Evolutionary conservation across 64 coral and sea anemone species (phyloP), one percentile per base, ranked within the genome.

Genomic region (Hydrozoanthus tunicans): DNA sequence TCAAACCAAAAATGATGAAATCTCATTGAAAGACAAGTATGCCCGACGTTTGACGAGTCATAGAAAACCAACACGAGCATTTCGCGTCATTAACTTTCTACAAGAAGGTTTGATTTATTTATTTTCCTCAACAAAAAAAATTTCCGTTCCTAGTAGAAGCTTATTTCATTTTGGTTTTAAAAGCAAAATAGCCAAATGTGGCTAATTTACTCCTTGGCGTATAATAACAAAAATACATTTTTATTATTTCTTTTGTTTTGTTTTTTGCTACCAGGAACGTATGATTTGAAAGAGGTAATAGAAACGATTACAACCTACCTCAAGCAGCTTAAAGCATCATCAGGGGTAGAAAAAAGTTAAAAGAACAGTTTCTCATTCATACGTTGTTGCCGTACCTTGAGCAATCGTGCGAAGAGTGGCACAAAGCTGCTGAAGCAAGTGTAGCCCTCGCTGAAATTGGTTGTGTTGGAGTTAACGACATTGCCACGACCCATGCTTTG

Each of bases 361-460:
- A 79, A 56, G 59, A 15, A 56, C 56, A 59, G 20, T 20, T 20
- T 20, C 20, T 20, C 20, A 20, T 20, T 20, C 20, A 20, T 20
- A 20, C 20, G 20, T 20, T 20, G 20, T 20, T 20, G 20, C 20
- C 20, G 20, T 20, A 20, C 20, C 20, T 20, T 20, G 20, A 20
- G 53, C 15, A 59, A 23, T 69, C 65, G 14, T 59, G 53, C 53
- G 9, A 1, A 58, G 52, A 79, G 1, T 23, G 3, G 53, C 58
- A 14, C 12, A 17, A 53, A 17, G 15, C 55, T 3, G 15, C 53
- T 58, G 78, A 80, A 14, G 55, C 56, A 80, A 20, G 53, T 32
- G n/a, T 80, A 54, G 20, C 24, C 9, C 53, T 80, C 55, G 78
- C 78, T 11, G 63, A 81, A 81, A n/a, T 81, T 64, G 58, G 57